Evolutionary conservation across 2,888 invertebrate species (phyloP).

Genomic region (Dermolepida albohirtum): DNA sequence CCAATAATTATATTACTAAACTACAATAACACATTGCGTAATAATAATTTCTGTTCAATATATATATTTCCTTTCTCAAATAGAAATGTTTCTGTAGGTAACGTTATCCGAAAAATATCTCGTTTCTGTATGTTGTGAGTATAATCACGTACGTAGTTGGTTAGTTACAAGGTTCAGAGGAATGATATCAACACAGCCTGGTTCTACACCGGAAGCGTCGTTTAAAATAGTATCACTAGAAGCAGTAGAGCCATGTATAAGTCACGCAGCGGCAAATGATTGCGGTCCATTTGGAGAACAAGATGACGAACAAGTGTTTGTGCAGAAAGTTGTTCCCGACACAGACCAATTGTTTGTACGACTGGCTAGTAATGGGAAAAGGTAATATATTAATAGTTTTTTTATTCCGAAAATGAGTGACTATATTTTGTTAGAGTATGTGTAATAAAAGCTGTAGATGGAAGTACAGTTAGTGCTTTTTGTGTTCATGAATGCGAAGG

Average conservation of each 20-base stretch:
- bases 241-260: slow-evolving; percentile 74
- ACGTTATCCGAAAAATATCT: slow-evolving; percentile 95
- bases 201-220: slow-evolving; percentile 96
- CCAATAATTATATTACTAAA: no score
- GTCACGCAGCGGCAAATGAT: slow-evolving; percentile 75
- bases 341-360: slow-evolving; percentile 95
- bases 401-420: background rate
- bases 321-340: slow-evolving; percentile 97
- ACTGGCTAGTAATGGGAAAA: slow-evolving; percentile 93
- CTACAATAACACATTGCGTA: no score
- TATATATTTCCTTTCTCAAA: background rate
- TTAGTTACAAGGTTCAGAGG: slow-evolving; percentile 96
- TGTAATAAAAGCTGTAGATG: slow-evolving; percentile 94
- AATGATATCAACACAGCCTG: slow-evolving; percentile 99
- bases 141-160: slow-evolving; percentile 98
- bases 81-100: slow-evolving; percentile 69
- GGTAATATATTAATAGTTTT: slow-evolving; percentile 65
- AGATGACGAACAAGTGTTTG: slow-evolving; percentile 97
- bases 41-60: background rate
- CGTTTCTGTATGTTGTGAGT: slow-evolving; percentile 96
- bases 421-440: slow-evolving; percentile 77
- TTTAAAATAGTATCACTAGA: slow-evolving; percentile 93
- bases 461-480: slow-evolving; percentile 93
- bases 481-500: slow-evolving; percentile 98
- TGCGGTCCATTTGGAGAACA: slow-evolving; percentile 96